These are phyloP conservation scores for Luidia sarsii DNA, from an alignment of 53 echinoderm and acorn worm species.

Conservation along the genomic window DNA sequence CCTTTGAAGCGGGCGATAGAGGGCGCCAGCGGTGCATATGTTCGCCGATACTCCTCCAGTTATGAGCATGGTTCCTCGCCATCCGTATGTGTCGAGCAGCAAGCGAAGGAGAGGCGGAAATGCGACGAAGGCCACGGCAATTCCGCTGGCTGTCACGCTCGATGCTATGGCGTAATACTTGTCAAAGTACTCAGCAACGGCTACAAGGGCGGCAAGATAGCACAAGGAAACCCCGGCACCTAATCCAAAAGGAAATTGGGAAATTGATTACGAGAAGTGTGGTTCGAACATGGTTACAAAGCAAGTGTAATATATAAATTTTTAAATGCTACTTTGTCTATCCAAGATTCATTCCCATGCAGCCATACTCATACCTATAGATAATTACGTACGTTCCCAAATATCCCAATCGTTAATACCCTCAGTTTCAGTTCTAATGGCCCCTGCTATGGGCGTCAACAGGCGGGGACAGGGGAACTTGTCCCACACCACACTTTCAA, in stretches of 20 bases:
- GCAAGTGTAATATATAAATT: background rate
- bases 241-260: background rate
- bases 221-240: background rate
- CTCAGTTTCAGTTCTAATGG: no score
- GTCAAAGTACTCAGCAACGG: slow-evolving; percentile 3
- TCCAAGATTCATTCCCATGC: no score
- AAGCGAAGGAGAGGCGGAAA: slow-evolving; percentile 14
- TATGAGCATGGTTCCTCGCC: slow-evolving; percentile 57
- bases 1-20: background rate
- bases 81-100: slow-evolving; percentile 39
- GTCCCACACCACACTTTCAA: no score
- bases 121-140: background rate
- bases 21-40: slow-evolving; percentile 42
- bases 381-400: no score
- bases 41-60: slow-evolving; percentile 38
- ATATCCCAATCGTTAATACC: no score
- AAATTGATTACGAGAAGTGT: no score
- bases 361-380: no score
- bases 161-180: slow-evolving; percentile 7
- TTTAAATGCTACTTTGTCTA: background rate
- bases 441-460: no score
- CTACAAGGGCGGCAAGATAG: background rate
- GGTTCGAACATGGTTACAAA: background rate
- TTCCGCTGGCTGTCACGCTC: background rate
- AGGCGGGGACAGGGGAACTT: no score